phyloP scores from a whole-genome alignment of 2,888 invertebrate genomes.

The Macaria liturata region DNA sequence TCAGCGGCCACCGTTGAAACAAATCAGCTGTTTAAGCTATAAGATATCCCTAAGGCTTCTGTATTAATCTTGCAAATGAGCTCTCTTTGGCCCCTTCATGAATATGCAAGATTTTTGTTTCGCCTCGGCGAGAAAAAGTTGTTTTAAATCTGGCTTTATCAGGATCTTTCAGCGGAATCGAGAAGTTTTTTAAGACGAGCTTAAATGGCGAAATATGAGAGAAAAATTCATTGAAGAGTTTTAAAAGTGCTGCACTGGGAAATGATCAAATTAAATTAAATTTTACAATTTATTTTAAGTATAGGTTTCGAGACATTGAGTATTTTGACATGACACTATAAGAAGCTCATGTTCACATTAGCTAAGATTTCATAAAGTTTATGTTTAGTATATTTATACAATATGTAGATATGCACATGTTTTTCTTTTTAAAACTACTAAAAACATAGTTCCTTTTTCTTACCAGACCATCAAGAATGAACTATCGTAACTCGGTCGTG shows the following conservation, averaged over 20 bases:
- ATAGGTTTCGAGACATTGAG: no score
- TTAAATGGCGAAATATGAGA: constrained; percentile 9
- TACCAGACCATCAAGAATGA: no score
- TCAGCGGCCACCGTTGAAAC: constrained; percentile 22
- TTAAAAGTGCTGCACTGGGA: constrained; percentile 16
- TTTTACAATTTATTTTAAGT: no score
- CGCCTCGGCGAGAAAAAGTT: constrained; percentile 33
- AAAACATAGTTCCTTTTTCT: no score
- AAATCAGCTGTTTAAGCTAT: constrained; percentile 45
- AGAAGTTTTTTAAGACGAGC: constrained; percentile 24
- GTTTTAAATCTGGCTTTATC: constrained; percentile 34
- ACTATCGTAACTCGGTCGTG: no score
- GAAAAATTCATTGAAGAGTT: constrained; percentile 17
- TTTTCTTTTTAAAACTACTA: no score
- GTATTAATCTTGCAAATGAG: constrained; percentile 61
- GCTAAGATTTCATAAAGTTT: no score
- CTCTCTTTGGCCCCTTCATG: constrained; percentile 43
- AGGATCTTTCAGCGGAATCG: constrained; percentile 27
- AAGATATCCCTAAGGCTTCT: constrained; percentile 42
- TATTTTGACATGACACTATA: no score
- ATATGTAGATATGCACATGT: no score
- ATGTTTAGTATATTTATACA: no score
- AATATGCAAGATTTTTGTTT: constrained; percentile 52
- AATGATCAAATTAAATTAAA: constrained; percentile 13
- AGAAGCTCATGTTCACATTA: no score